phyloP scores from a whole-genome alignment of 2,797 vertebrate species.

The Erpetoichthys calabaricus region DNA sequence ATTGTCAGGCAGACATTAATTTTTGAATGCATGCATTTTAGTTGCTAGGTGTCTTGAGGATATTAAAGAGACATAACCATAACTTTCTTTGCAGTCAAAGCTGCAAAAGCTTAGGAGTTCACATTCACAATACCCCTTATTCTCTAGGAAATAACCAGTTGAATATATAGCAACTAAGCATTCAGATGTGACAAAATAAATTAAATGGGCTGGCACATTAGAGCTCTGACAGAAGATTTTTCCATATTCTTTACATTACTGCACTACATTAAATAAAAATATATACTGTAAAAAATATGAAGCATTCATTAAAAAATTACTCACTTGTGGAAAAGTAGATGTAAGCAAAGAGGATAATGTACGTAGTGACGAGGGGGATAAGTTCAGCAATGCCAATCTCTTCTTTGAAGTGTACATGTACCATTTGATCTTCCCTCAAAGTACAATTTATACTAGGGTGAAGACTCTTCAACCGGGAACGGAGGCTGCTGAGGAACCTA shows the following conservation, averaged over 20 bases:
- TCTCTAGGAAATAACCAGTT: no score
- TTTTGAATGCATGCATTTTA: background rate
- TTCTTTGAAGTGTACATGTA: constrained; percentile 94
- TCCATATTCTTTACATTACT: no score
- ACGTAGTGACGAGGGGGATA: constrained; percentile 90
- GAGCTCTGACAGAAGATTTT: no score
- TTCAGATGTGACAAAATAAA: no score
- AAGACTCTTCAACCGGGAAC: constrained; percentile 70
- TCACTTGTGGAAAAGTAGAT: constrained; percentile 97
- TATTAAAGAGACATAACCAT: no score
- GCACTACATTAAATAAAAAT: no score
- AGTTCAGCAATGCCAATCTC: constrained; percentile 91
- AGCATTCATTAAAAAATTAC: constrained; percentile 19
- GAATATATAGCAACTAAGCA: no score
- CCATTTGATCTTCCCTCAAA: constrained; percentile 71
- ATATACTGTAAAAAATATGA: no score
- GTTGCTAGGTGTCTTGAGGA: background rate
- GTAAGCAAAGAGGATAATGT: constrained; percentile 95
- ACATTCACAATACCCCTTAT: no score
- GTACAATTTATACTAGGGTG: constrained; percentile 85
- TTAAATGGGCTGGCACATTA: no score
- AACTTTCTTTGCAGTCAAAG: no score
- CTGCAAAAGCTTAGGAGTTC: no score
- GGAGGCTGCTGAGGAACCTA: constrained; percentile 80
- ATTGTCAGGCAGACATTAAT: constrained; percentile 18